Conservation (phyloP, 2,113 vertebrate genomes). For the Caranx melampygus region DNA sequence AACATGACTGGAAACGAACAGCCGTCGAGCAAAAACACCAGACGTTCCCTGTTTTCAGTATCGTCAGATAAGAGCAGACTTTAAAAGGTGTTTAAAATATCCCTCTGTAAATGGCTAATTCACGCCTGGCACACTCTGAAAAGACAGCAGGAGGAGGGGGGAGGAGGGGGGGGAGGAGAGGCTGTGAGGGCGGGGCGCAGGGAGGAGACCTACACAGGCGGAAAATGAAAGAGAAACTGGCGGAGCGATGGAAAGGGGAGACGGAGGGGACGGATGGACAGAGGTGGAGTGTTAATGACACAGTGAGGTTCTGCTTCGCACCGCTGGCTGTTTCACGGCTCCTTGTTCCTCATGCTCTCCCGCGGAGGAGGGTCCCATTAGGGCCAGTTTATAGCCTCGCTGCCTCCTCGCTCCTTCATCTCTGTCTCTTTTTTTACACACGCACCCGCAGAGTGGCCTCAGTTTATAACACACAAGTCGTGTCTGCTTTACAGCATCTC, state of each 20-base stretch:
- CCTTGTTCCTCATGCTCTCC: conserved; percentile 70
- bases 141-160: too few species aligned
- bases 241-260: neutral
- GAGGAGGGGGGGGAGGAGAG: too few species aligned
- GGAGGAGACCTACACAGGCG: neutral
- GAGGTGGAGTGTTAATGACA: conserved; percentile 58
- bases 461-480: conserved; percentile 39
- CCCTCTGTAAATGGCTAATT: conserved; percentile 39
- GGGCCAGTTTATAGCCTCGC: conserved; percentile 47
- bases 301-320: conserved; percentile 37
- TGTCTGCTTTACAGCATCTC: conserved; percentile 61
- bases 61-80: neutral
- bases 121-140: neutral
- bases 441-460: conserved; percentile 16
- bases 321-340: conserved; percentile 61
- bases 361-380: conserved; percentile 59
- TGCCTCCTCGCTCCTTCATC: conserved; percentile 37
- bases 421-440: conserved; percentile 15
- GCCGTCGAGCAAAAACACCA: too few species aligned
- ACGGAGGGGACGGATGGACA: conserved; percentile 3
- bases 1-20: too few species aligned
- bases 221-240: conserved; percentile 26
- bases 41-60: too few species aligned
- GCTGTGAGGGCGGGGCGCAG: neutral
- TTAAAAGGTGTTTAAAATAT: conserved; percentile 22